phyloP scores from a whole-genome alignment of 2,888 invertebrate genomes.

The Xestoiulus laeticollis region DNA sequence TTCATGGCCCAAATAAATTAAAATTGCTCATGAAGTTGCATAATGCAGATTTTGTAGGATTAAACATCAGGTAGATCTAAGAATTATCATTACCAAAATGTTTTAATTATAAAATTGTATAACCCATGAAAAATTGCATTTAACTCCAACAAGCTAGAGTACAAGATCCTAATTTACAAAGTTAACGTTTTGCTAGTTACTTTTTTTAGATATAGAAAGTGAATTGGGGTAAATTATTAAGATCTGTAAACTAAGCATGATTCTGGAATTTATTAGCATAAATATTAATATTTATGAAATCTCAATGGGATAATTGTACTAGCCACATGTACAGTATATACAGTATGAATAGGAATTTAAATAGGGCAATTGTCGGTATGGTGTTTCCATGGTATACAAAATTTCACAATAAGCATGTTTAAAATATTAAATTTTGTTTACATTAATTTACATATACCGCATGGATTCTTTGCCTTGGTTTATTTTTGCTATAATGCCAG shows the following conservation, averaged over 20 bases:
- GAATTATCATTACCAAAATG: background rate
- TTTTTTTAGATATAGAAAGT: background rate
- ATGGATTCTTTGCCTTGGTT: background rate
- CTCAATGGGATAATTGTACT: background rate
- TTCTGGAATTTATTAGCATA: background rate
- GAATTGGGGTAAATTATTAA: background rate
- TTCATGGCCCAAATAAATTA: background rate
- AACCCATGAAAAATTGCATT: background rate
- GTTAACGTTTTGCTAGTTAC: background rate
- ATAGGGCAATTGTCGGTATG: background rate
- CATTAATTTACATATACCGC: background rate
- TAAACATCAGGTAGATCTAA: background rate
- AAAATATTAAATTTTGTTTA: background rate
- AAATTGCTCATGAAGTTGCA: background rate
- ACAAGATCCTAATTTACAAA: background rate
- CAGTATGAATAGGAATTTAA: background rate
- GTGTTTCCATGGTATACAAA: background rate
- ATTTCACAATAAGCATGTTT: background rate
- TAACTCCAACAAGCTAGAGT: background rate
- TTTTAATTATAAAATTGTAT: too few species aligned
- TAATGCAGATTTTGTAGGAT: background rate
- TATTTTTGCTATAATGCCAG: background rate
- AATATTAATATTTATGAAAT: background rate
- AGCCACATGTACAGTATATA: too few species aligned
- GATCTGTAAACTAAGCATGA: background rate